Conservation (phyloP, 1,140 invertebrate genomes). For the Drosophila tristis region DNA sequence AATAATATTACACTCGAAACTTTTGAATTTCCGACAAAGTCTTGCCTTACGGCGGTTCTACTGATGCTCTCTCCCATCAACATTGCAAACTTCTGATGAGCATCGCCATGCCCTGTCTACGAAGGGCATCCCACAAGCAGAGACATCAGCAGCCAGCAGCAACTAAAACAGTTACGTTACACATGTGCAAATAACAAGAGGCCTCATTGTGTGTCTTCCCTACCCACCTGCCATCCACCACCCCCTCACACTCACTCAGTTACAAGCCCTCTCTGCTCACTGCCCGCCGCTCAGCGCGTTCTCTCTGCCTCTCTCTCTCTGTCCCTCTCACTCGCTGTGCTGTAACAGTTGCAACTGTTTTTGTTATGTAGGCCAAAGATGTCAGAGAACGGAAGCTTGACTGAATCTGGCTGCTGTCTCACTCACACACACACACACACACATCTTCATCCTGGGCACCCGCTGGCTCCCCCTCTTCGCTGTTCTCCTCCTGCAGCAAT, state of each 20-base stretch:
- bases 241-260: background rate
- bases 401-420: constrained; percentile 42
- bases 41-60: too few species aligned
- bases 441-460: too few species aligned
- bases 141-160: constrained; percentile 20
- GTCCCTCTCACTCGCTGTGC: constrained; percentile 15
- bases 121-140: constrained; percentile 3
- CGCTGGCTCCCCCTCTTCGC: too few species aligned
- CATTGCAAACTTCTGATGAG: background rate
- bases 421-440: constrained; percentile 34
- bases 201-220: constrained; percentile 43
- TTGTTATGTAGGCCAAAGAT: constrained; percentile 76
- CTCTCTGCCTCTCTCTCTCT: background rate
- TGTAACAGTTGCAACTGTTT: constrained; percentile 77
- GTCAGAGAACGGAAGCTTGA: constrained; percentile 46
- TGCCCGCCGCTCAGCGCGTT: background rate
- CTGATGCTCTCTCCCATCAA: too few species aligned
- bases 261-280: background rate
- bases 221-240: constrained; percentile 23
- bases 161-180: constrained; percentile 39
- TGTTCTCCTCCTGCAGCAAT: too few species aligned
- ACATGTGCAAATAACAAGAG: constrained; percentile 68
- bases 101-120: too few species aligned
- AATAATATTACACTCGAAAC: too few species aligned
- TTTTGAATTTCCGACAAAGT: too few species aligned